Conservation (phyloP, 2,797 vertebrate genomes). For the Florisuga fusca region DNA sequence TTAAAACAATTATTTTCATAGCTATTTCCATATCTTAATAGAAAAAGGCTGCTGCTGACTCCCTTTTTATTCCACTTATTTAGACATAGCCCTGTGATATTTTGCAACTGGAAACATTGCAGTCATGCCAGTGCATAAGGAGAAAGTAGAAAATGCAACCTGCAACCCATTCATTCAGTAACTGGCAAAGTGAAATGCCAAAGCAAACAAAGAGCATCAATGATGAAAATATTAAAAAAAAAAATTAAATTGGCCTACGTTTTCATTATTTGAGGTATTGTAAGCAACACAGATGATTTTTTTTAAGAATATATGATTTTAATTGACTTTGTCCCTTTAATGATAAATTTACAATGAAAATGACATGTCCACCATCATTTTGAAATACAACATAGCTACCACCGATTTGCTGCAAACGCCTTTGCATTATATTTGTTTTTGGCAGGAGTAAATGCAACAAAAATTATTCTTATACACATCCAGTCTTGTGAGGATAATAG, state of each 20-base stretch:
- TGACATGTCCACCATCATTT: conserved; percentile 34
- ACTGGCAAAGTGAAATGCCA: background rate
- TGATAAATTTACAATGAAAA: conserved; percentile 72
- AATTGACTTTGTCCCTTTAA: conserved; percentile 65
- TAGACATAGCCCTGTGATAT: background rate
- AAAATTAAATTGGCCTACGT: background rate
- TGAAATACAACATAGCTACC: conserved; percentile 41
- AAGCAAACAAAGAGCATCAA: background rate
- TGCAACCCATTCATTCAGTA: background rate
- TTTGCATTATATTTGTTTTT: conserved; percentile 22
- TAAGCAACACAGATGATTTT: conserved; percentile 49
- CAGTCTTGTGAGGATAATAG: background rate
- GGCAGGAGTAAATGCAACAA: conserved; percentile 4
- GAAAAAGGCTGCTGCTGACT: background rate
- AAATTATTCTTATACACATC: conserved; percentile 20
- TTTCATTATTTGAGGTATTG: conserved; percentile 44
- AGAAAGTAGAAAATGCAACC: background rate
- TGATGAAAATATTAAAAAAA: background rate
- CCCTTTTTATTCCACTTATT: background rate
- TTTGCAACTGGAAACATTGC: background rate
- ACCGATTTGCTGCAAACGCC: background rate
- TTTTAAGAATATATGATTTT: conserved; percentile 67
- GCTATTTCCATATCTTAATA: background rate
- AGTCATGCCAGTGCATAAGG: background rate
- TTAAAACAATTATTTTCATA: background rate